Percentiles rank a stretch among this genome's conserved stretches.
These are phyloP conservation scores for Chaenocephalus aceratus DNA, from an alignment of 2,113 vertebrate genomes.

Conservation along the genomic window DNA sequence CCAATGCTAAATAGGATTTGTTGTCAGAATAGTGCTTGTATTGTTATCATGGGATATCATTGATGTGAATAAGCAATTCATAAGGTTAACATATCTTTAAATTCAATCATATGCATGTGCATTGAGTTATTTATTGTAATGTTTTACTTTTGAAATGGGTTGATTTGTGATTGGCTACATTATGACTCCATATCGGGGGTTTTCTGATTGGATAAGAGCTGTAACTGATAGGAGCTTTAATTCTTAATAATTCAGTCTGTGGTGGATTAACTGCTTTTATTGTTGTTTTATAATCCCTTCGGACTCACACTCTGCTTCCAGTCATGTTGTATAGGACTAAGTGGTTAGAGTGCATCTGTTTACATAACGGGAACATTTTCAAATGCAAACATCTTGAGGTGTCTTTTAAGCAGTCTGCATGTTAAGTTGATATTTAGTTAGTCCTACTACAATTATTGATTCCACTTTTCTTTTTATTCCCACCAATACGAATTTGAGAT, in stretches of 20 bases:
- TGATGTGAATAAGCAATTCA: neutral
- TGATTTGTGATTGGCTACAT: neutral
- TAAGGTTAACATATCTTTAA: neutral
- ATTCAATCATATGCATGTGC: neutral
- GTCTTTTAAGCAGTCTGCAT: too few relatives aligned
- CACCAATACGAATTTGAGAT: too few relatives aligned
- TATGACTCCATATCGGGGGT: neutral
- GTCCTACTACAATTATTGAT: neutral
- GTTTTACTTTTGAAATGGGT: neutral
- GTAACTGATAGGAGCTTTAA: constrained; percentile 19
- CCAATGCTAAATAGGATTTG: neutral
- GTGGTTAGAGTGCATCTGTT: constrained; percentile 22
- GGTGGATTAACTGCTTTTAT: constrained; percentile 38
- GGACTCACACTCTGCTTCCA: neutral
- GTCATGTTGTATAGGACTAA: constrained; percentile 11
- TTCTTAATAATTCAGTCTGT: constrained; percentile 28
- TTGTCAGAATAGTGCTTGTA: neutral
- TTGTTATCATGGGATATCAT: neutral
- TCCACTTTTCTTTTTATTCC: neutral
- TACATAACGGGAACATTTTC: constrained; percentile 1
- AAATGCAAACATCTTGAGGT: neutral
- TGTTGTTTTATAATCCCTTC: constrained; percentile 17
- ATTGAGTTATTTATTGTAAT: too few relatives aligned
- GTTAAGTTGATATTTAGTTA: neutral
- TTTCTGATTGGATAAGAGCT: constrained; percentile 16